Conservation (phyloP, 2,888 invertebrate genomes). For the Lycocerus yunnanus region DNA sequence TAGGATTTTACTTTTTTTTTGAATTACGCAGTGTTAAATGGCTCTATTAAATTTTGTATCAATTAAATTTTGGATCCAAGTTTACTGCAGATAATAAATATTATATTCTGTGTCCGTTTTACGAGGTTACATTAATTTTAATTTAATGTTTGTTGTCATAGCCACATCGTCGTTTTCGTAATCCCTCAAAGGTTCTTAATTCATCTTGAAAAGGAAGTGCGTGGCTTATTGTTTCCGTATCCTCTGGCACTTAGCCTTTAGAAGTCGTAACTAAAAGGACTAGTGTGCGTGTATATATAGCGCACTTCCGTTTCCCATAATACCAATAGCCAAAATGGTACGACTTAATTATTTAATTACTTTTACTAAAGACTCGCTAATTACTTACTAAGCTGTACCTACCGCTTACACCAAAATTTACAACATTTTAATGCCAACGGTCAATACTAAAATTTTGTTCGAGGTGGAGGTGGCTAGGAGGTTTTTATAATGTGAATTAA, state of each 20-base stretch:
- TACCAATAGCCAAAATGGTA: neutral
- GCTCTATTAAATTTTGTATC: neutral
- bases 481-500: neutral
- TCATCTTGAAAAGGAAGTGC: slow-evolving; percentile 24
- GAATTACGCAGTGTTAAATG: neutral
- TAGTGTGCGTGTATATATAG: slow-evolving; percentile 24
- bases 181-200: slow-evolving; percentile 22
- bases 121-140: neutral
- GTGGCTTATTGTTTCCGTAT: slow-evolving; percentile 29
- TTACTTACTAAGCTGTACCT: neutral
- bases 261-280: slow-evolving; percentile 22
- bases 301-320: slow-evolving; percentile 14
- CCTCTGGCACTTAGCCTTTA: slow-evolving; percentile 26
- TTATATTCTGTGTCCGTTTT: neutral
- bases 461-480: neutral
- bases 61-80: neutral
- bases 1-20: no score
- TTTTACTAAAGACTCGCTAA: neutral
- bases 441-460: neutral
- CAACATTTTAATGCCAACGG: neutral
- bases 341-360: neutral
- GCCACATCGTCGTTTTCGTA: slow-evolving; percentile 13
- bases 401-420: neutral
- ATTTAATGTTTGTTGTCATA: slow-evolving; percentile 9
- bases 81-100: neutral